Evolutionary conservation across 2,113 vertebrate genomes (phyloP).

Genomic region (Tachysurus fulvidraco): DNA sequence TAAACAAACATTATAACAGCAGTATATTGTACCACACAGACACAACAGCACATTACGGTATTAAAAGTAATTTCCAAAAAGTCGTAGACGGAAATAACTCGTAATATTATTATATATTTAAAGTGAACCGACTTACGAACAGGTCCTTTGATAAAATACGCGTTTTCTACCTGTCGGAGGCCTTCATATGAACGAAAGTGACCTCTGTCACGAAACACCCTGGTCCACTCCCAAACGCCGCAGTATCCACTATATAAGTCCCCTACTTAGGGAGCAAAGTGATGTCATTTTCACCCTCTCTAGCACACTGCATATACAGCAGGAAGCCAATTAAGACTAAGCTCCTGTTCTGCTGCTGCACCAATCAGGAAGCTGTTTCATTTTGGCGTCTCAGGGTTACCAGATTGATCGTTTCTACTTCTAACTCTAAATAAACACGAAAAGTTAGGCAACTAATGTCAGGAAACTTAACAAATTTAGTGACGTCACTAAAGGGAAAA

Average conservation of each 20-base stretch:
- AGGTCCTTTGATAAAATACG: conserved; percentile 4
- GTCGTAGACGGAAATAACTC: background rate
- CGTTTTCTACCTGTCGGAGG: conserved; percentile 10
- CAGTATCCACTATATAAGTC: background rate
- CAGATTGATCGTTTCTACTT: background rate
- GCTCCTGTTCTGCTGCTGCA: background rate
- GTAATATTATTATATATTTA: too few species aligned
- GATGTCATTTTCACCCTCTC: background rate
- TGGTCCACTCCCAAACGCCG: background rate
- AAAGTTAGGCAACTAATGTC: background rate
- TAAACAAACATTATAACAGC: background rate
- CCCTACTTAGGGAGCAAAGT: background rate
- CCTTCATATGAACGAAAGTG: conserved; percentile 34
- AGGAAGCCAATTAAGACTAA: background rate
- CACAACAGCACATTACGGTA: background rate
- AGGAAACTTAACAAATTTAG: background rate
- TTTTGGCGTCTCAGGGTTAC: background rate
- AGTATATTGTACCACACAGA: background rate
- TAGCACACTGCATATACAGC: background rate
- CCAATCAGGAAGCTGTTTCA: background rate
- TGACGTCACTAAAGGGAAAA: too few species aligned
- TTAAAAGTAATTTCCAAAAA: background rate
- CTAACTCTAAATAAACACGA: background rate
- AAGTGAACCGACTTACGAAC: background rate
- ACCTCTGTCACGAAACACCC: conserved; percentile 25